These are phyloP conservation scores for Micrasema minimum DNA, from an alignment of 1,140 invertebrate species.

Conservation along the genomic window DNA sequence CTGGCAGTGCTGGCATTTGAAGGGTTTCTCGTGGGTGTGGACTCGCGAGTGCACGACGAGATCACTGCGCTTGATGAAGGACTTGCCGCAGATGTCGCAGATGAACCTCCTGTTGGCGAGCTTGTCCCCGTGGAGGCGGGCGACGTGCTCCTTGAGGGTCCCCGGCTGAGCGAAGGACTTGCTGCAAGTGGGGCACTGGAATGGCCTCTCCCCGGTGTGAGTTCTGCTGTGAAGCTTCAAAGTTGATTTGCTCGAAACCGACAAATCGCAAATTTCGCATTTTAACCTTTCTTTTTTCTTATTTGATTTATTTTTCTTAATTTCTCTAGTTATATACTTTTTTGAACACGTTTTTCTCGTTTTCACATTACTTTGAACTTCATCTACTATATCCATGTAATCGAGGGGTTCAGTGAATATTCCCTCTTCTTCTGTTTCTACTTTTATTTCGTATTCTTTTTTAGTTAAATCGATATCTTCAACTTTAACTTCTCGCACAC, in stretches of 20 bases:
- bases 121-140: neutral
- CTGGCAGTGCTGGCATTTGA: conserved; percentile 35
- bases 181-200: conserved; percentile 44
- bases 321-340: neutral
- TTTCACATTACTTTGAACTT: neutral
- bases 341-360: neutral
- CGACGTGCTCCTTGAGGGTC: conserved; percentile 35
- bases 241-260: conserved; percentile 8
- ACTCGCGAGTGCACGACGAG: conserved; percentile 36
- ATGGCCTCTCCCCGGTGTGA: conserved; percentile 49
- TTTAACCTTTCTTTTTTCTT: neutral
- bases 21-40: conserved; percentile 46
- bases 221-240: conserved; percentile 33
- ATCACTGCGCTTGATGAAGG: conserved; percentile 11
- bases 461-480: conserved; percentile 3
- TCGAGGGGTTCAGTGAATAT: too few species aligned
- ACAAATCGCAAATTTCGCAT: conserved; percentile 1
- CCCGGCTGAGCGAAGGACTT: conserved; percentile 44
- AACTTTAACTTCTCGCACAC: neutral
- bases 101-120: conserved; percentile 4
- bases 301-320: too few species aligned
- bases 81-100: conserved; percentile 44
- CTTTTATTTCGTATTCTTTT: neutral
- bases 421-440: neutral
- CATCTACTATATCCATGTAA: neutral